Evolutionary conservation across 1,140 invertebrate species (phyloP).

Genomic region (Mesaphorura yosii): DNA sequence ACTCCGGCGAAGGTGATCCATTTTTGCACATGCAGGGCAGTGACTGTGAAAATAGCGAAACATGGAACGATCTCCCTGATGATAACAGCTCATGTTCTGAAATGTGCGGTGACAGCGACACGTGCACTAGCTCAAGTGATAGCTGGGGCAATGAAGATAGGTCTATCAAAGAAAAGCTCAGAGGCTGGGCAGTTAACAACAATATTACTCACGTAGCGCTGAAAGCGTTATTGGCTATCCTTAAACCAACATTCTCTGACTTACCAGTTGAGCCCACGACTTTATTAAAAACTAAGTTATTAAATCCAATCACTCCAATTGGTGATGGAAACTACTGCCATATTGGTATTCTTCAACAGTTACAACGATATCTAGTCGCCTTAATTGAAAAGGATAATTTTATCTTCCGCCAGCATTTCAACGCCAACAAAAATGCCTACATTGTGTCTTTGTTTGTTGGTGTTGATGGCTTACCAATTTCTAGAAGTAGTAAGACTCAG

Average conservation of each 20-base stretch:
- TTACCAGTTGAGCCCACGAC: neutral
- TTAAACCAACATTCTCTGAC: neutral
- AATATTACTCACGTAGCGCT: neutral
- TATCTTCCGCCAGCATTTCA: neutral
- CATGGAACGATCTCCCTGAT: too few species aligned
- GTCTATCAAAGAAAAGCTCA: neutral
- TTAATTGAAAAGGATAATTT: neutral
- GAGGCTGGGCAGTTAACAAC: neutral
- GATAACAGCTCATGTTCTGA: neutral
- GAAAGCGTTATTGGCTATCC: neutral
- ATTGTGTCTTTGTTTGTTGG: neutral
- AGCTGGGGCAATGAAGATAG: too few species aligned
- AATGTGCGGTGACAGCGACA: neutral
- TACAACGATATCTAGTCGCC: neutral
- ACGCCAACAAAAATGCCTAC: neutral
- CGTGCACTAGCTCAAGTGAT: neutral
- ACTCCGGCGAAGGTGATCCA: neutral
- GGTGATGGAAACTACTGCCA: neutral
- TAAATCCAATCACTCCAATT: neutral
- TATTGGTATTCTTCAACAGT: neutral
- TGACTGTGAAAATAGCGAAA: too few species aligned
- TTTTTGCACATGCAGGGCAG: too few species aligned
- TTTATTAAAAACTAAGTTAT: neutral
- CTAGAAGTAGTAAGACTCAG: neutral
- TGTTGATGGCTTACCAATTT: neutral